These are phyloP conservation scores for Squalus acanthias DNA, from an alignment of 2,797 vertebrate genomes.

Conservation along the genomic window DNA sequence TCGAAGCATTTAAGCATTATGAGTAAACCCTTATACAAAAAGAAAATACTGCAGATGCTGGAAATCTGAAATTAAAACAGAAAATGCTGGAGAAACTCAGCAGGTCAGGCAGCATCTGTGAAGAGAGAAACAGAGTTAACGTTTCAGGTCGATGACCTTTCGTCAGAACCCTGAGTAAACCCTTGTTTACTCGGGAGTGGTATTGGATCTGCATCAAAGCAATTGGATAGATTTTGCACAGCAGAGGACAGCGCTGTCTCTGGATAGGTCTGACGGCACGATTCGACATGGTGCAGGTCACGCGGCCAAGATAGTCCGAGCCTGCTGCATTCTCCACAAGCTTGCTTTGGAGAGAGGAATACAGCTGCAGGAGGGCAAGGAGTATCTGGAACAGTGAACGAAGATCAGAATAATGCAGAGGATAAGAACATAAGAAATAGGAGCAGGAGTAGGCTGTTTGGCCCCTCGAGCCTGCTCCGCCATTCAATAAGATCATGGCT, in stretches of 20 bases:
- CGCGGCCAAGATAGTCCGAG: neutral
- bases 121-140: too few relatives aligned
- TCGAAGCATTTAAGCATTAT: neutral
- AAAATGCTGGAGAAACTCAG: too few relatives aligned
- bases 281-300: neutral
- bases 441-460: too few relatives aligned
- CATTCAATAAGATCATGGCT: too few relatives aligned
- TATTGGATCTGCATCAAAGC: neutral
- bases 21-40: too few relatives aligned
- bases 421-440: too few relatives aligned
- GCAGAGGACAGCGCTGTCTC: neutral
- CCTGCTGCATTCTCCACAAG: too few relatives aligned
- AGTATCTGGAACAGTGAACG: neutral
- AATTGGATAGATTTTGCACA: neutral
- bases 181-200: neutral
- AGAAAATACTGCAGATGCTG: too few relatives aligned
- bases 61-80: too few relatives aligned
- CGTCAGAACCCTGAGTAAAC: neutral
- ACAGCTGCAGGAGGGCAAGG: neutral
- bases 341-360: neutral
- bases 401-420: neutral
- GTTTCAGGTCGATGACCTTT: too few relatives aligned
- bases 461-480: too few relatives aligned
- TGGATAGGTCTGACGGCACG: neutral
- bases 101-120: too few relatives aligned